A percentile compares a stretch with the other conserved stretches of the same genome.
These are phyloP conservation scores for Mamestra configurata DNA, from an alignment of 1,140 invertebrate genomes.

Conservation along the genomic window DNA sequence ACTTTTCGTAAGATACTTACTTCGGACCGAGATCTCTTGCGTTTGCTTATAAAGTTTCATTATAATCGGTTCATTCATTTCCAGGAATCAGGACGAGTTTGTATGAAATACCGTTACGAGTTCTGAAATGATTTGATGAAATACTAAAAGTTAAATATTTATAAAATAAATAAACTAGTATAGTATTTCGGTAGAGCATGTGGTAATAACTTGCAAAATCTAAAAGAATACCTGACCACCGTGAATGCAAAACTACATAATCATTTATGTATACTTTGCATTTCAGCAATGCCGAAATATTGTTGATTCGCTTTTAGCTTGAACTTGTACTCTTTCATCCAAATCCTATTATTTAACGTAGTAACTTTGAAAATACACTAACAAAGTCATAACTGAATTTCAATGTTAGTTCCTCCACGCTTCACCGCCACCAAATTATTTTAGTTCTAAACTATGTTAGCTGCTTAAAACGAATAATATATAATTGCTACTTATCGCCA, in stretches of 20 bases:
- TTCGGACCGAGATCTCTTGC: too few relatives aligned
- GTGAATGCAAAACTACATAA: neutral
- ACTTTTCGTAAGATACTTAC: too few relatives aligned
- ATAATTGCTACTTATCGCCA: neutral
- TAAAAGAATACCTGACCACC: neutral
- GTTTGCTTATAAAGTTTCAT: too few relatives aligned
- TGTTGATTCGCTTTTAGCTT: neutral
- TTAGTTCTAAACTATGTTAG: neutral
- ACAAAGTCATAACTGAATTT: neutral
- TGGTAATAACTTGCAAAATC: neutral
- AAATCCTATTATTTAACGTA: neutral
- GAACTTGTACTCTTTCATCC: neutral
- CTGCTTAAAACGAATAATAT: neutral
- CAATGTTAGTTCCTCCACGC: neutral
- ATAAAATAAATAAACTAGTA: too few relatives aligned
- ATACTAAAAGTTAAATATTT: too few relatives aligned
- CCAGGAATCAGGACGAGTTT: too few relatives aligned
- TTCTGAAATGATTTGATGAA: too few relatives aligned
- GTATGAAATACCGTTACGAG: too few relatives aligned
- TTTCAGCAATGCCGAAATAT: neutral
- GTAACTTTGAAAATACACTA: slow-evolving; percentile 16
- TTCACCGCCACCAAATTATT: slow-evolving; percentile 7
- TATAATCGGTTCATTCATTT: too few relatives aligned
- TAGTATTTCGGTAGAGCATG: neutral
- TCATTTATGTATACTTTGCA: neutral